These are phyloP conservation scores for Triplophysa dalaica DNA, from an alignment of 2,113 vertebrate genomes.

Conservation along the genomic window DNA sequence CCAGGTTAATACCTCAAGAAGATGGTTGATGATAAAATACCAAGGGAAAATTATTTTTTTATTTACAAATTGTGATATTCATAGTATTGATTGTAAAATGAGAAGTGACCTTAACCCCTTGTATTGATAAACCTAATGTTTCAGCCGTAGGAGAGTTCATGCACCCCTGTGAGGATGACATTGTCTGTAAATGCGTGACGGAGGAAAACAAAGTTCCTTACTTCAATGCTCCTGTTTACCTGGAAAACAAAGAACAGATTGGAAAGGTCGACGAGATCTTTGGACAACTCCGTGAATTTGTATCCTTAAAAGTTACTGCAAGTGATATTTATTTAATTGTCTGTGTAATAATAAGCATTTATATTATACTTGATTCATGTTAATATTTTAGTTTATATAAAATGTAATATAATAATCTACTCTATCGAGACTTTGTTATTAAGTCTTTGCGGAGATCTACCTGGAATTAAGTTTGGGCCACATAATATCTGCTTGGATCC, in stretches of 20 bases:
- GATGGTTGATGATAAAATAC: no score
- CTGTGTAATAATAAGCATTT: background rate
- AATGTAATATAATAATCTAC: no score
- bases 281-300: constrained; percentile 94
- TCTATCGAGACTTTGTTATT: no score
- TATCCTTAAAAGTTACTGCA: constrained; percentile 80
- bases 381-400: no score
- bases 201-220: constrained; percentile 96
- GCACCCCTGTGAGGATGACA: constrained; percentile 96
- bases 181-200: constrained; percentile 92
- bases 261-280: constrained; percentile 99
- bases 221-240: constrained; percentile 94
- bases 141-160: constrained; percentile 91
- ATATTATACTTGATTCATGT: no score
- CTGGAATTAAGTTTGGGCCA: no score
- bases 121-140: constrained; percentile 15
- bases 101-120: background rate
- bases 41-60: no score
- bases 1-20: no score
- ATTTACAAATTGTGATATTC: no score
- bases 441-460: no score
- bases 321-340: background rate
- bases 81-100: no score
- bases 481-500: background rate
- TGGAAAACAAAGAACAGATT: constrained; percentile 98